These are phyloP conservation scores for Ceriagrion tenellum DNA, from an alignment of 2,888 invertebrate genomes.

Conservation along the genomic window DNA sequence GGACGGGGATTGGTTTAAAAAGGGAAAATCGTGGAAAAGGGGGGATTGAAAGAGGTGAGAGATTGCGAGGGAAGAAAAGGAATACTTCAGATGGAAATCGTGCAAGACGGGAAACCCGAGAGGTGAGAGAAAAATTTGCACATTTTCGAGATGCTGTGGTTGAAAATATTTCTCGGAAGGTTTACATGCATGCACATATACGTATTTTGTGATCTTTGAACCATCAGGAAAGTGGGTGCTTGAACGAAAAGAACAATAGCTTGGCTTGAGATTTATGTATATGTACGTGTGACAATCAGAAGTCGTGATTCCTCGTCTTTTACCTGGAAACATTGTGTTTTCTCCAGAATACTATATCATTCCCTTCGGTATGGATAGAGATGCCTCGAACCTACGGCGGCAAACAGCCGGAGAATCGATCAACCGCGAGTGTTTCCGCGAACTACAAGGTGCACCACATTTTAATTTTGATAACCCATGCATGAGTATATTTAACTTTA, in stretches of 20 bases:
- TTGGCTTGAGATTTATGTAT: not conserved
- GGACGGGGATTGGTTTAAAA: not conserved
- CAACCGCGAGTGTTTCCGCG: no score
- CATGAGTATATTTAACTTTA: not conserved
- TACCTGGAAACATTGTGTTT: not conserved
- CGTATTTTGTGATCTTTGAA: not conserved
- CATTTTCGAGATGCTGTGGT: not conserved
- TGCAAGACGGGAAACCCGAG: not conserved
- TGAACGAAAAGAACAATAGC: not conserved
- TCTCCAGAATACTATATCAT: not conserved
- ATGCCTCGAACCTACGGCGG: no score
- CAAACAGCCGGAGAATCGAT: no score
- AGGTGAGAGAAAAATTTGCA: not conserved
- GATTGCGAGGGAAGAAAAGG: not conserved
- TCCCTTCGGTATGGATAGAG: no score
- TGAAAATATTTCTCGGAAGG: not conserved
- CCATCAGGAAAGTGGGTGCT: not conserved
- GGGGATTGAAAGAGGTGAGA: not conserved
- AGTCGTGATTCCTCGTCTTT: not conserved
- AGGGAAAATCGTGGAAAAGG: not conserved
- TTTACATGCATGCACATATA: not conserved
- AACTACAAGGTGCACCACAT: no score
- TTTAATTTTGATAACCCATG: no score
- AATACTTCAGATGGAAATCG: not conserved
- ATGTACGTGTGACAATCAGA: not conserved